Percentiles rank a stretch among this genome's conserved stretches.
Evolutionary conservation across 2,113 vertebrate genomes (phyloP).

Genomic region (Nerophis lumbriciformis): DNA sequence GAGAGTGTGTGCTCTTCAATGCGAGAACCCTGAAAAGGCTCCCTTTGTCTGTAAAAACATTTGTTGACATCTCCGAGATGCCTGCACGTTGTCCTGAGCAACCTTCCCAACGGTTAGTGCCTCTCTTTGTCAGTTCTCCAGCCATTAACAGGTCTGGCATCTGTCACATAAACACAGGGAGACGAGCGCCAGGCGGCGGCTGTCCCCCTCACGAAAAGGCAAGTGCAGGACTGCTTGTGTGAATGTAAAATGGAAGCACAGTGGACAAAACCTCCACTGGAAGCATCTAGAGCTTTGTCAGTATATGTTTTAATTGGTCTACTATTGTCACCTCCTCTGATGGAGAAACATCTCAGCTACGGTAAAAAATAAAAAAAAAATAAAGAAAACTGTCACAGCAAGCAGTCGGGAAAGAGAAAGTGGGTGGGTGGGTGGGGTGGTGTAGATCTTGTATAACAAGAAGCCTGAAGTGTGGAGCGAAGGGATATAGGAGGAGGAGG

Average conservation of each 20-base stretch:
- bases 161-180: slow-evolving; percentile 53
- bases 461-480: not conserved
- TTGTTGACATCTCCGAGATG: slow-evolving; percentile 61
- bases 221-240: too few relatives aligned
- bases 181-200: not conserved
- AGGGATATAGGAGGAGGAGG: not conserved
- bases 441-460: slow-evolving; percentile 45
- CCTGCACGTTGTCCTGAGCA: slow-evolving; percentile 51
- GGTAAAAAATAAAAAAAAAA: slow-evolving; percentile 41
- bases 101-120: slow-evolving; percentile 49
- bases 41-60: slow-evolving; percentile 37
- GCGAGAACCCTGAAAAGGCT: slow-evolving; percentile 33
- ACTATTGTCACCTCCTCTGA: not conserved
- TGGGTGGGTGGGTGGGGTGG: slow-evolving; percentile 12
- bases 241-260: not conserved
- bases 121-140: slow-evolving; percentile 54
- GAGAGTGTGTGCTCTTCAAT: slow-evolving; percentile 12
- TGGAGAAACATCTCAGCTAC: slow-evolving; percentile 25
- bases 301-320: too few relatives aligned
- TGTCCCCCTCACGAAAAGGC: too few relatives aligned
- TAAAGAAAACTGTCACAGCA: slow-evolving; percentile 58
- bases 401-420: slow-evolving; percentile 31
- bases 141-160: slow-evolving; percentile 59
- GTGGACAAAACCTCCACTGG: too few relatives aligned
- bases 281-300: slow-evolving; percentile 34